Evolutionary conservation across 2,113 vertebrate genomes (phyloP).

Genomic region (Pantherophis guttatus): DNA sequence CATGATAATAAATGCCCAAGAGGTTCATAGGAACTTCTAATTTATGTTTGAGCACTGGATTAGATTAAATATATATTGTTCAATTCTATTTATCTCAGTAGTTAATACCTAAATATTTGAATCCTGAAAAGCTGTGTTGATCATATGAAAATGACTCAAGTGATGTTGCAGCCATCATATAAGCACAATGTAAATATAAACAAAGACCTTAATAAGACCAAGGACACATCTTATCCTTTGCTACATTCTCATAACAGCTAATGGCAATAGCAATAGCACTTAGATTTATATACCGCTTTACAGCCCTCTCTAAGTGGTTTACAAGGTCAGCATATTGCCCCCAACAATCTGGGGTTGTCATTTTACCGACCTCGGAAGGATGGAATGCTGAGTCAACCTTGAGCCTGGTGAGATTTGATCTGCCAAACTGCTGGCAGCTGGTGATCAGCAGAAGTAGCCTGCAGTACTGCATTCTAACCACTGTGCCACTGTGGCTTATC

Average conservation of each 20-base stretch:
- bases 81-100: background rate
- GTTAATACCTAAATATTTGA: background rate
- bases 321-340: too few relatives aligned
- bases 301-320: too few relatives aligned
- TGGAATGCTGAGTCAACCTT: too few relatives aligned
- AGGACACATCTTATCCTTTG: background rate
- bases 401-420: too few relatives aligned
- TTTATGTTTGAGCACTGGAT: background rate
- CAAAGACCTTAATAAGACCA: background rate
- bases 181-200: background rate
- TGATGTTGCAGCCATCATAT: background rate
- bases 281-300: too few relatives aligned
- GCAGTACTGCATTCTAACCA: too few relatives aligned
- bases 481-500: too few relatives aligned
- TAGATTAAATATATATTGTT: background rate
- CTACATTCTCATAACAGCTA: background rate
- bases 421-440: too few relatives aligned
- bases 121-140: background rate
- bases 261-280: too few relatives aligned
- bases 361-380: too few relatives aligned
- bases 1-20: background rate
- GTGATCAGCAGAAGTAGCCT: too few relatives aligned
- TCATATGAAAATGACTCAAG: background rate
- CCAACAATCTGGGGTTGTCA: too few relatives aligned
- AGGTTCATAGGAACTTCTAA: background rate